Conservation (phyloP, 2,888 invertebrate genomes). For the Perithous albicinctus region DNA sequence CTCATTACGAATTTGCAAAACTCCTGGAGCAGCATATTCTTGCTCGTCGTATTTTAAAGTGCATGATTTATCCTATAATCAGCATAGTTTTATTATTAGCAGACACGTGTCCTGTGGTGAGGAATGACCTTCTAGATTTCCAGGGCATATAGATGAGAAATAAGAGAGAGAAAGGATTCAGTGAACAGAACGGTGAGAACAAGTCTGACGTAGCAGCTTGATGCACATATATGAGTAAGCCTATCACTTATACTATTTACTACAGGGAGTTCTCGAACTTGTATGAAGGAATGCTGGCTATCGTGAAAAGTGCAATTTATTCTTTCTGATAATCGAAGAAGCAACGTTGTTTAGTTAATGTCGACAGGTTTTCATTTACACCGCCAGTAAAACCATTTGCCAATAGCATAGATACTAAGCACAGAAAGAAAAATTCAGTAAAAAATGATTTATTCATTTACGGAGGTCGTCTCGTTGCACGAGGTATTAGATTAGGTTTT, state of each 20-base stretch:
- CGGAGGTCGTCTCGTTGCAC: no score
- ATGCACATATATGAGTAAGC: conserved; percentile 14
- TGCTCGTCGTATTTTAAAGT: not conserved
- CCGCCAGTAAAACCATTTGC: not conserved
- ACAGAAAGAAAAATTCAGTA: no score
- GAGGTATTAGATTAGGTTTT: no score
- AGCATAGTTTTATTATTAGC: conserved; percentile 21
- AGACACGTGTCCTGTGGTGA: conserved; percentile 34
- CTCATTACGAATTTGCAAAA: no score
- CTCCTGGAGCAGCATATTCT: not conserved
- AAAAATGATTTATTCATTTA: no score
- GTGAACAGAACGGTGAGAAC: conserved; percentile 4
- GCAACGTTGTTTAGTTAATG: not conserved
- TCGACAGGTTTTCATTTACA: not conserved
- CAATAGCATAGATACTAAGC: not conserved
- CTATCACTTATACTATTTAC: not conserved
- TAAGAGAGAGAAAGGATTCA: conserved; percentile 43
- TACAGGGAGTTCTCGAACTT: conserved; percentile 21
- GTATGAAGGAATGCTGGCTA: not conserved
- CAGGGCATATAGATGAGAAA: conserved; percentile 30
- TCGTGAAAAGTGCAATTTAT: not conserved
- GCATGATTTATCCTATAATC: not conserved
- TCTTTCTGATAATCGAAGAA: not conserved
- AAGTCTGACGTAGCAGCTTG: not conserved
- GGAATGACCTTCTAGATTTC: conserved; percentile 56